Conservation (phyloP, 2,888 invertebrate genomes). For the Uloborus plumipes region DNA sequence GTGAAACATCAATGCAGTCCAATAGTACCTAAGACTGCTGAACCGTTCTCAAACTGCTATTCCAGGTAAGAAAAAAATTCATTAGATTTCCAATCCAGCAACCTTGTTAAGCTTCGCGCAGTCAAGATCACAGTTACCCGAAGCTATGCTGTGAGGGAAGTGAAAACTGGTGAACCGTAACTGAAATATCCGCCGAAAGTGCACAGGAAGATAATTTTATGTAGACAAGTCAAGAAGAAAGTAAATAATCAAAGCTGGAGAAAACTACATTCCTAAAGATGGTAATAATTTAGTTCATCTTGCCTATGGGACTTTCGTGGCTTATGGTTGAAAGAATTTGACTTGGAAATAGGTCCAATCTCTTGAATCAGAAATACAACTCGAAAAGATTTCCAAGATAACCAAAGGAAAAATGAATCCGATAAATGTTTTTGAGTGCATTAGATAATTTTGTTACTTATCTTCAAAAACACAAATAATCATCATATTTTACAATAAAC, state of each 20-base stretch:
- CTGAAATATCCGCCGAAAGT: slow-evolving; percentile 13
- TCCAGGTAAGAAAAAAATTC: slow-evolving; percentile 11
- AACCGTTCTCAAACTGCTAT: slow-evolving; percentile 9
- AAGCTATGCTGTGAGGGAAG: slow-evolving; percentile 19
- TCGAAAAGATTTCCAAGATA: no score
- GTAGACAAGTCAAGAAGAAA: slow-evolving; percentile 9
- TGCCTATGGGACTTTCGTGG: no score
- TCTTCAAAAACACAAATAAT: no score
- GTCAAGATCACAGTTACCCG: not conserved
- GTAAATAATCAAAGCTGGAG: slow-evolving; percentile 1
- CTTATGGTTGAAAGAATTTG: no score
- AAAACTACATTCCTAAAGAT: not conserved
- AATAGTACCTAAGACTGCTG: not conserved
- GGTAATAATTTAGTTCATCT: no score
- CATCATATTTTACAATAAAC: no score
- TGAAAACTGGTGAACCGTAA: slow-evolving; percentile 22
- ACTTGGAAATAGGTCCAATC: no score
- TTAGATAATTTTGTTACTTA: no score
- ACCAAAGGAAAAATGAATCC: no score
- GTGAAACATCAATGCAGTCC: no score
- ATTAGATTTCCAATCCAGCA: slow-evolving; percentile 27
- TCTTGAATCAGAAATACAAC: no score
- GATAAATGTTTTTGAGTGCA: no score
- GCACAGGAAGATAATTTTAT: slow-evolving; percentile 3
- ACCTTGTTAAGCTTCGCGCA: slow-evolving; percentile 18